phyloP scores from a whole-genome alignment of 2,113 vertebrate species.

The Probosciger aterrimus region DNA sequence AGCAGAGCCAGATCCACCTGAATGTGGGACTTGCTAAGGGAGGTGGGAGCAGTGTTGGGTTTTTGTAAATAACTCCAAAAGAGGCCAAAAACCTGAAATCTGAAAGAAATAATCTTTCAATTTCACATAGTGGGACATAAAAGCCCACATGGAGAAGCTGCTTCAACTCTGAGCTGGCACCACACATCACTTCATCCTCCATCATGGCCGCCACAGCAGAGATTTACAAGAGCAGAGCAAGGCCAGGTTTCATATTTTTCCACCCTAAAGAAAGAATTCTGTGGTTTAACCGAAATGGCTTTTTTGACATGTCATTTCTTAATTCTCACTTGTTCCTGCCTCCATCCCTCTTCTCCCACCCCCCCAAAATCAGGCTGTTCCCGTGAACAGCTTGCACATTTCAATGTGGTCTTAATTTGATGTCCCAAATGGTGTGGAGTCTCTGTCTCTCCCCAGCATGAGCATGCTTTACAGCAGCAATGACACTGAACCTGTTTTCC shows the following conservation, averaged over 20 bases:
- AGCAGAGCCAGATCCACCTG: neutral
- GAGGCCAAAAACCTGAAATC: neutral
- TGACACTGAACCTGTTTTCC: neutral
- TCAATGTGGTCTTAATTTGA: neutral
- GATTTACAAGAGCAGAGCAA: slow-evolving; percentile 51
- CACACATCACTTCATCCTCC: slow-evolving; percentile 41
- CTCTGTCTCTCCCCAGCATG: neutral
- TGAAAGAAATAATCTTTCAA: slow-evolving; percentile 51
- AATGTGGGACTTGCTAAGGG: neutral
- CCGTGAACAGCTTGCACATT: neutral
- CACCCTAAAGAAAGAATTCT: slow-evolving; percentile 24
- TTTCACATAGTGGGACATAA: slow-evolving; percentile 60
- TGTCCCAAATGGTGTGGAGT: neutral
- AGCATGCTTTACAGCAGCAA: rapidly evolving
- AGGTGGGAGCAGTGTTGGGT: neutral
- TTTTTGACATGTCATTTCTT: slow-evolving; percentile 30
- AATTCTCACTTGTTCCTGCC: neutral
- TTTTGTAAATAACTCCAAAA: neutral
- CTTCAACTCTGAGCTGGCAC: slow-evolving; percentile 10
- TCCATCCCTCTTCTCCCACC: neutral
- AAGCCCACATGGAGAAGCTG: slow-evolving; percentile 59
- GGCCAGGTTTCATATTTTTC: slow-evolving; percentile 12
- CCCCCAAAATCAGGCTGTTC: neutral
- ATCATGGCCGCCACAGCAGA: slow-evolving; percentile 27
- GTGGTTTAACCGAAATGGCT: slow-evolving; percentile 31